Evolutionary conservation across 2,113 vertebrate genomes (phyloP), one percentile per base, ranked within the genome.

Genomic region (Garra rufa): DNA sequence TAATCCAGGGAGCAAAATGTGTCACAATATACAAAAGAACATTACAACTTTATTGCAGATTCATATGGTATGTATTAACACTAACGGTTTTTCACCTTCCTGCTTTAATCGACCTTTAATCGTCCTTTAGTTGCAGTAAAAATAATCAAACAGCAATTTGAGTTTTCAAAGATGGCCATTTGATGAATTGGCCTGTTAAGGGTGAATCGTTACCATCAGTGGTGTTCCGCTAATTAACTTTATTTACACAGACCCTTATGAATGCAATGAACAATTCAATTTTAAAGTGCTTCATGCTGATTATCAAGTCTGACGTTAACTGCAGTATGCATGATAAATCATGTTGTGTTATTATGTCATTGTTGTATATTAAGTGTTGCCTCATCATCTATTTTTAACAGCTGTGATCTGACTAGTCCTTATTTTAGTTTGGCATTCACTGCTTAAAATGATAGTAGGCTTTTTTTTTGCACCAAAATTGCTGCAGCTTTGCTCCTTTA

Each of bases 101-200:
- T 43, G 34, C 17, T 71, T 26, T 50, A 34, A 59, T 44, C 19
- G n/a, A 26, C 41, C 10, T 17, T 50, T 77, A 57, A 59, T 44
- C 19, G n/a, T 41, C 41, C 17, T 17, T 50, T 77, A 57, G 82
- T 87, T 82, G n/a, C 28, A 59, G 87, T 34, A 77, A n/a, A 59
- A 83, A 82, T 83, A 90, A 83, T 89, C 90, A 88, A 88, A 87
- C 79, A 73, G 76, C 85, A 55, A 89, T 89, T 80, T 90, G 83
- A 87, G 48, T 77, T 90, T 88, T 87, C 88, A 52, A 69, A 90
- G 88, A 89, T 82, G 19, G 76, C 9, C 3, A 38, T 88, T 84
- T 92, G 91, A 94, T 93, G 85, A 90, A 93, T 93, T 90, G 91
- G 89, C 84, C 78, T 89, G 88, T 90, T 92, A 83, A 87, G 85